These are phyloP conservation scores for Tenthredo distinguenda DNA, from an alignment of 2,888 invertebrate genomes.

Conservation along the genomic window DNA sequence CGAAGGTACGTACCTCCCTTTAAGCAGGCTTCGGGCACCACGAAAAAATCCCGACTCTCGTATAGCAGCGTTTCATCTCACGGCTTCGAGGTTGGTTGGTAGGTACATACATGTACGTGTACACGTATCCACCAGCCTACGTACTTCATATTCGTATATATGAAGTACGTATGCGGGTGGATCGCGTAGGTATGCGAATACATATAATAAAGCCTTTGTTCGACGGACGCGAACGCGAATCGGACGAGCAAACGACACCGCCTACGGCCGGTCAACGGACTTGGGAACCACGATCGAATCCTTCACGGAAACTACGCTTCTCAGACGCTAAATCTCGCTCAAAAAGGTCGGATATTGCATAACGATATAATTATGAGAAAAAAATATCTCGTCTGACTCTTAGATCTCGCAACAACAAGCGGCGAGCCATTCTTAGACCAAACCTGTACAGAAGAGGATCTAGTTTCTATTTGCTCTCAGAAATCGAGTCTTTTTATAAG, in stretches of 20 bases:
- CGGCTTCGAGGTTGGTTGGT: constrained; percentile 20
- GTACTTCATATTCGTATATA: background rate
- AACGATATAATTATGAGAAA: background rate
- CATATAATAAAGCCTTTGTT: constrained; percentile 50
- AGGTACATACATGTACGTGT: background rate
- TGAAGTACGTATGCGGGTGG: constrained; percentile 16
- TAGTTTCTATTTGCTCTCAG: background rate
- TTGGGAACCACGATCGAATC: constrained; percentile 24
- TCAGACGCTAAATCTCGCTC: constrained; percentile 5
- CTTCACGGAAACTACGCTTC: background rate
- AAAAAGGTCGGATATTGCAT: background rate
- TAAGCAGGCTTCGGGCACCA: constrained; percentile 61
- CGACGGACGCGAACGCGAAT: constrained; percentile 29
- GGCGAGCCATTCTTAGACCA: too few species aligned
- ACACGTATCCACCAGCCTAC: background rate
- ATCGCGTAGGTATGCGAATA: background rate
- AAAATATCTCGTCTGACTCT: background rate
- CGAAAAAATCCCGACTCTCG: constrained; percentile 48
- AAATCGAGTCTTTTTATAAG: background rate
- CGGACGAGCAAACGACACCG: constrained; percentile 28
- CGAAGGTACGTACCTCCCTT: constrained; percentile 58
- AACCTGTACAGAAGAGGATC: background rate
- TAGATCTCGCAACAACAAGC: too few species aligned
- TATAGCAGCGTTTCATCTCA: constrained; percentile 32
- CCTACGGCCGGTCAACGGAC: constrained; percentile 41